Evolutionary conservation across 1,140 invertebrate species (phyloP).

Genomic region (Cylas formicarius): DNA sequence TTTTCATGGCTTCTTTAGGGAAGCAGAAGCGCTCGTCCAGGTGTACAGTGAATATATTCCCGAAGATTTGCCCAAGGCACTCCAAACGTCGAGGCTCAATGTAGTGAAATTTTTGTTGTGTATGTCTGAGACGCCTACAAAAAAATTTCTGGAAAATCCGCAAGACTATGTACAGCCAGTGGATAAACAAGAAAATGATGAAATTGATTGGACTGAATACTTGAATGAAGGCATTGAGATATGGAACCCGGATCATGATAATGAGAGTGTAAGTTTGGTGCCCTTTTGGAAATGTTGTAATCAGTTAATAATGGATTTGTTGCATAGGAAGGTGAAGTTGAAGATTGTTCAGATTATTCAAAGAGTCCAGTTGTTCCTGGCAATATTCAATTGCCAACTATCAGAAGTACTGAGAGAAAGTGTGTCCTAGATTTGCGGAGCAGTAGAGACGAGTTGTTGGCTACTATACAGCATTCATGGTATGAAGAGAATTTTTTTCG

Average conservation of each 20-base stretch:
- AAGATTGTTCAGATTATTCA: no score
- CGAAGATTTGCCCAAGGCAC: conserved; percentile 18
- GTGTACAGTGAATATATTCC: conserved; percentile 32
- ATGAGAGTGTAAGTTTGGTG: conserved; percentile 24
- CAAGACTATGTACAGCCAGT: conserved; percentile 16
- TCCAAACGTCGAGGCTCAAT: conserved; percentile 23
- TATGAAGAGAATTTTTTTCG: conserved; percentile 21
- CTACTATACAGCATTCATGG: conserved; percentile 31
- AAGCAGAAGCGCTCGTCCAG: conserved; percentile 28
- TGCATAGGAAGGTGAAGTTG: neutral
- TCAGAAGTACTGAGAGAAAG: conserved; percentile 14
- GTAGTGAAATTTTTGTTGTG: conserved; percentile 33
- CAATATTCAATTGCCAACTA: conserved; percentile 5
- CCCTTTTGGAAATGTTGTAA: neutral
- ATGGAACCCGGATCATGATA: conserved; percentile 29
- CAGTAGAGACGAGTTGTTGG: conserved; percentile 24
- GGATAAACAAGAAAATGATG: conserved; percentile 20
- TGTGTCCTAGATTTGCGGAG: conserved; percentile 22
- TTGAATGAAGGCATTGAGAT: conserved; percentile 35
- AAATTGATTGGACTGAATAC: conserved; percentile 36
- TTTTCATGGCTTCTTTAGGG: conserved; percentile 34
- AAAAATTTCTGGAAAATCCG: conserved; percentile 31
- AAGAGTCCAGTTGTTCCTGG: no score
- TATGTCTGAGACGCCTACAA: conserved; percentile 36
- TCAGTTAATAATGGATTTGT: conserved; percentile 2